Evolutionary conservation across 2,113 vertebrate genomes (phyloP), one percentile per base, ranked within the genome.

Genomic region (Probosciger aterrimus): DNA sequence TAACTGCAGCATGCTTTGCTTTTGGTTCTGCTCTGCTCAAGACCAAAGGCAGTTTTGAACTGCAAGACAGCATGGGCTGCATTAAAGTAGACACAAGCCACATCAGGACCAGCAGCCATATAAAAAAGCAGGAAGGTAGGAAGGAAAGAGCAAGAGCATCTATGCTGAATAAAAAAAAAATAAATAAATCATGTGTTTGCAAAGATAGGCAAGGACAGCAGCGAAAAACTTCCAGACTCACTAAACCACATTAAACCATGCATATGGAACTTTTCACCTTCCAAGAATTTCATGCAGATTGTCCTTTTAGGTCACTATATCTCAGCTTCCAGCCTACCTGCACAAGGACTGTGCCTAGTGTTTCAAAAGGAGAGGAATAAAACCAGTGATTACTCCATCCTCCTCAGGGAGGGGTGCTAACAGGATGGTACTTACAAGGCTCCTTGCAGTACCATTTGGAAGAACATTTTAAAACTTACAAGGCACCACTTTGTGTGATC

Each of bases 191-290:
- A 22, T n/a, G 23, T n/a, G 14, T 28, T 63, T 88, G 74, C 59
- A 79, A 28, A 46, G 30, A 39, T 1, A 71, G 35, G 14, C 11
- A 44, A 69, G 47, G 30, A 65, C 27, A 73, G 27, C n/a, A 47
- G 14, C n/a, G 53, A 62, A 74, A 91, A 55, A 27, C 17, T 80
- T 55, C 59, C 47, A 59, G 12, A 3, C 15, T 55, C 13, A 33
- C 18, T 49, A 59, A 23, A 0, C 33, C 14, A 59, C 41, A 15
- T 16, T 37, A 46, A 85, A 30, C 5, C 6, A 31, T 0, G 0
- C 9, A 46, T 9, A 33, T 1, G 39, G 16, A 76, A 62, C 44
- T 90, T 88, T 7, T 49, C 52, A 33, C 11, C 20, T 80, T 80
- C 53, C 41, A 49, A 70, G 59, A 53, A 76, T 52, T 85, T 46